Percentiles rank a stretch among this genome's conserved stretches.
These are phyloP conservation scores for Bombus pascuorum DNA, from an alignment of 1,140 invertebrate genomes.

Conservation along the genomic window DNA sequence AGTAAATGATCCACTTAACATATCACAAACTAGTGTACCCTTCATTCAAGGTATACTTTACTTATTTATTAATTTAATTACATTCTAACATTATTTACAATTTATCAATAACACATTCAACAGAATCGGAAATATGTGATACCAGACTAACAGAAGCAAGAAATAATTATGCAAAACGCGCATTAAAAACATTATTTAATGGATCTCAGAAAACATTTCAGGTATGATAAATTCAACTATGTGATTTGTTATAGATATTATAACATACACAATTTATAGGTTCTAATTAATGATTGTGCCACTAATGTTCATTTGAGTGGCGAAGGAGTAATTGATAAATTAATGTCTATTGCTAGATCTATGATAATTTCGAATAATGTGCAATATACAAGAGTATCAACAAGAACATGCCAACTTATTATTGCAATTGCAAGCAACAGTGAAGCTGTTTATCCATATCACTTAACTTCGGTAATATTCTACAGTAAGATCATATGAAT, in stretches of 20 bases:
- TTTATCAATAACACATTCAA: slow-evolving; percentile 5
- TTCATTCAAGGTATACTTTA: slow-evolving; percentile 73
- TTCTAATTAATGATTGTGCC: slow-evolving; percentile 79
- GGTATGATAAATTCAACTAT: slow-evolving; percentile 58
- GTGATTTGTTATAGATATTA: background rate
- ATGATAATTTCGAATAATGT: slow-evolving; percentile 81
- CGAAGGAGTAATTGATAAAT: slow-evolving; percentile 79
- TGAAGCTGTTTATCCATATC: slow-evolving; percentile 79
- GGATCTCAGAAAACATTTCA: slow-evolving; percentile 81
- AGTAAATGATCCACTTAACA: slow-evolving; percentile 73
- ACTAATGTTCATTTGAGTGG: slow-evolving; percentile 77
- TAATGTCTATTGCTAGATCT: slow-evolving; percentile 79
- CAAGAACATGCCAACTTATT: slow-evolving; percentile 80
- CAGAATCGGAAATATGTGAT: slow-evolving; percentile 78
- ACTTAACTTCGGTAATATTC: slow-evolving; percentile 74
- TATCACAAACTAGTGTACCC: slow-evolving; percentile 74
- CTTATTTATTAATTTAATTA: background rate
- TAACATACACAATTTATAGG: slow-evolving; percentile 62
- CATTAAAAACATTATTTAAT: slow-evolving; percentile 80
- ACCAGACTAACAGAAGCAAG: slow-evolving; percentile 75
- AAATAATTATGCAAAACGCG: slow-evolving; percentile 78
- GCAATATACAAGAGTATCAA: slow-evolving; percentile 79
- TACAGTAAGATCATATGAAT: slow-evolving; percentile 24
- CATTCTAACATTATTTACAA: background rate
- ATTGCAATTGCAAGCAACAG: slow-evolving; percentile 79